Evolutionary conservation across 2,113 vertebrate species (phyloP), one percentile per base, ranked within the genome.

Genomic region (Microtus richardsoni): DNA sequence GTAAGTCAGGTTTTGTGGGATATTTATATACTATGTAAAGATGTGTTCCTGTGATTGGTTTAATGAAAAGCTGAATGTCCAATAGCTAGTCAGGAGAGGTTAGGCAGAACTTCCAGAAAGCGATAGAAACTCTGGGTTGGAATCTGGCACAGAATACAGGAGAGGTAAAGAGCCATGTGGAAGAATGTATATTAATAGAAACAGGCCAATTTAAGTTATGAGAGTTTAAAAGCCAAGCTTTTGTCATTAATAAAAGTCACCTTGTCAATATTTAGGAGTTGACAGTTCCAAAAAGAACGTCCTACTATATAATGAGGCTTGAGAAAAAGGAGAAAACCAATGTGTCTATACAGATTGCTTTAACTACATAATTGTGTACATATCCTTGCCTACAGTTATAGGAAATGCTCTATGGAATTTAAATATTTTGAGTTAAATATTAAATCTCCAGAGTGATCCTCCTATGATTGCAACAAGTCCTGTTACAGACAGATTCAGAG

Each of bases 331-430:
- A 93, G 89, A 41, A 89, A 28, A 83, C 3, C 2, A 54, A 66
- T 84, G 13, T 47, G 5, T 89, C 86, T 93, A 83, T 12, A 71
- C 11, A 84, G 39, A 83, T 47, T 52, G 28, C 79, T 75, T 89
- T 88, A 68, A 0, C 11, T 36, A 80, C 11, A 49, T 87, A 95
- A 91, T 79, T 89, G 22, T 41, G 39, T 3, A 36, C 3, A 60
- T 22, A 60, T 70, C 22, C 16, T 68, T 85, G 5, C 7, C 44
- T 91, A 47, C 39, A 86, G 36, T 93, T 91, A 58, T 4, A 86
- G 3, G 86, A 91, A 90, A 91, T 77, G 54, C 77, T 82, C 68
- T 68, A 39, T 83, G 26, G 1, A 36, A 86, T 88, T 82, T 96
- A 86, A 85, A 7, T 66, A 92, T 90, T 94, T 82, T 58, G 88